These are phyloP conservation scores for Tamandua tetradactyla DNA, from an alignment of 2,797 vertebrate genomes.

Conservation along the genomic window DNA sequence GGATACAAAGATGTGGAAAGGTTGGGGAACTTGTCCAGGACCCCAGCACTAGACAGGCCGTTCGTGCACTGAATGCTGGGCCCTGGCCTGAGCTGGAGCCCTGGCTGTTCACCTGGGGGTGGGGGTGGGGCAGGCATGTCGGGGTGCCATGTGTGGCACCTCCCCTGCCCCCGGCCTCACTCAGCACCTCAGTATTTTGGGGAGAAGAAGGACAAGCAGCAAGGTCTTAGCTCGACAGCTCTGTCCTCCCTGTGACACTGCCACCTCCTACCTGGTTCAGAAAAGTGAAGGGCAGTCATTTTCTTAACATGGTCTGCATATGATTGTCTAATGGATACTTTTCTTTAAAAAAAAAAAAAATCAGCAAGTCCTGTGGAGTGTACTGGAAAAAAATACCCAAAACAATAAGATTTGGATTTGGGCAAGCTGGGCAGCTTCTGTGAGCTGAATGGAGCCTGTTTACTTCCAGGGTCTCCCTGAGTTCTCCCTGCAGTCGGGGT, in stretches of 20 bases:
- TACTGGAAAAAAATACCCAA: background rate
- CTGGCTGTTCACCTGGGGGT: too few species aligned
- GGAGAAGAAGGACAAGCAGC: background rate
- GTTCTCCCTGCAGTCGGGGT: background rate
- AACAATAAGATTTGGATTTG: background rate
- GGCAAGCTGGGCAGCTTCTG: background rate
- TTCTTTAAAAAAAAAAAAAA: background rate
- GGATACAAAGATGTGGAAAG: background rate
- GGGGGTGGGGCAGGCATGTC: too few species aligned
- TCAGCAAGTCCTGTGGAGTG: background rate
- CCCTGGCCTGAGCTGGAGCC: background rate
- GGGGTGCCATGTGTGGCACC: background rate
- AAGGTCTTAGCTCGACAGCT: background rate
- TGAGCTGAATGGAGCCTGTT: background rate
- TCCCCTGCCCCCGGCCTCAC: background rate
- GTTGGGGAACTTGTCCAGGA: background rate
- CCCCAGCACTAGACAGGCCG: background rate
- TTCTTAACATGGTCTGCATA: background rate
- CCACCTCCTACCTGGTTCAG: background rate
- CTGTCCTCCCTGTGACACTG: background rate
- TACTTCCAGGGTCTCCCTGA: background rate
- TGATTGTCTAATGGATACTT: background rate
- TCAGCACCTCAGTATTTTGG: background rate
- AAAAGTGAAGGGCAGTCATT: background rate
- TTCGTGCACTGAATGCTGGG: background rate